Conservation (phyloP, 2,888 invertebrate genomes). For the Apodemia mormo region DNA sequence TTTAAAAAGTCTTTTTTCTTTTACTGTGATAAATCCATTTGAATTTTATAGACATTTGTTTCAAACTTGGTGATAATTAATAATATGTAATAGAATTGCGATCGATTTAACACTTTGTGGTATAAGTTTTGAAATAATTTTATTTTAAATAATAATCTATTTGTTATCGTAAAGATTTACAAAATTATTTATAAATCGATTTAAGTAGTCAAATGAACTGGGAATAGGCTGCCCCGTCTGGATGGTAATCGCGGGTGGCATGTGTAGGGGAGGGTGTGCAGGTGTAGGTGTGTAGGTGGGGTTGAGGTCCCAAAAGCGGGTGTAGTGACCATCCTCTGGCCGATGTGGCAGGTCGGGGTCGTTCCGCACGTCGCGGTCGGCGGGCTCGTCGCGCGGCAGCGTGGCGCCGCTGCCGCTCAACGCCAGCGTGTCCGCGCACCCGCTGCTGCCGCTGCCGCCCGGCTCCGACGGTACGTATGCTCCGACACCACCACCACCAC, state of each 20-base stretch:
- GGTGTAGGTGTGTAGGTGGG: constrained; percentile 17
- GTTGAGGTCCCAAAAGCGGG: constrained; percentile 59
- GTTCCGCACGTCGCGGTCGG: constrained; percentile 92
- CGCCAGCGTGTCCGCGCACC: constrained; percentile 96
- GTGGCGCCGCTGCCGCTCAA: constrained; percentile 86
- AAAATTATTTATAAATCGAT: no score
- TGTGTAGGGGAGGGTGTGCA: neutral
- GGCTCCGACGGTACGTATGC: constrained; percentile 81
- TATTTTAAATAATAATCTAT: no score
- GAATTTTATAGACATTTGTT: no score
- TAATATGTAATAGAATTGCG: no score
- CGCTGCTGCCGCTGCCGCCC: constrained; percentile 94
- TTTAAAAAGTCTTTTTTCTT: no score
- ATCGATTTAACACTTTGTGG: no score
- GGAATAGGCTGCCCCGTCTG: neutral
- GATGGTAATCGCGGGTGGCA: neutral
- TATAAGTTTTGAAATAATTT: no score
- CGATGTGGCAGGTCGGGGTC: constrained; percentile 93
- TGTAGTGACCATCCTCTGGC: constrained; percentile 77
- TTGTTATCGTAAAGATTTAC: no score
- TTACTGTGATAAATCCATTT: no score
- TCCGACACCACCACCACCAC: constrained; percentile 17
- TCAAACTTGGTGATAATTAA: no score
- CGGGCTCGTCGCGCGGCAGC: constrained; percentile 91
- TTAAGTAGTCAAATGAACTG: no score